Conservation (phyloP, 1,140 invertebrate genomes). For the Ceratitis capitata region DNA sequence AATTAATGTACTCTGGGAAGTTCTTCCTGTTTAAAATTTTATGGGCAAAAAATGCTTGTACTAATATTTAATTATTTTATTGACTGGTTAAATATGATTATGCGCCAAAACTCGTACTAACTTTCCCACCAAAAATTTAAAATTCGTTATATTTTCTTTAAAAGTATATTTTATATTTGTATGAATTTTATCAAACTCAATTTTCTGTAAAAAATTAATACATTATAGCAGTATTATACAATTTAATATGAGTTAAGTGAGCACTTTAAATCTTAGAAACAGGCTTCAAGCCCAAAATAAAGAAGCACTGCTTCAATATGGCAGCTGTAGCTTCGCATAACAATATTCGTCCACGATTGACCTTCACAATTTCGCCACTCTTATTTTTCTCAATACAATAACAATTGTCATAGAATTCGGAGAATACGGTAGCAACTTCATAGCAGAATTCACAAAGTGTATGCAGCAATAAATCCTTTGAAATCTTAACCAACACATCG, state of each 20-base stretch:
- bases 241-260: background rate
- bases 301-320: conserved; percentile 87
- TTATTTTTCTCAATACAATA: conserved; percentile 96
- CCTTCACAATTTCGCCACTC: conserved; percentile 78
- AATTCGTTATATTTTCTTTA: background rate
- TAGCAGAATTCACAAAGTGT: conserved; percentile 95
- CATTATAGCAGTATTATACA: background rate
- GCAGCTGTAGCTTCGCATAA: conserved; percentile 92
- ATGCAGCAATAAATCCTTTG: conserved; percentile 88
- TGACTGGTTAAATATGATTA: background rate
- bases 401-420: conserved; percentile 98
- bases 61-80: background rate
- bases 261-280: conserved; percentile 85
- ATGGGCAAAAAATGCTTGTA: too few species aligned
- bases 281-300: conserved; percentile 91
- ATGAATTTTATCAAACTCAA: background rate
- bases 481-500: conserved; percentile 86
- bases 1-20: too few species aligned
- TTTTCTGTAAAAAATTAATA: background rate
- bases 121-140: too few species aligned
- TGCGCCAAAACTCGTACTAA: background rate
- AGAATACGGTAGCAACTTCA: conserved; percentile 90
- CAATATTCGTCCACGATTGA: conserved; percentile 88
- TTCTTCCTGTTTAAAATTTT: too few species aligned
- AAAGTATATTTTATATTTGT: background rate